Evolutionary conservation across 2,113 vertebrate species (phyloP), one percentile per base, ranked within the genome.

Genomic region (Pao palembangensis): DNA sequence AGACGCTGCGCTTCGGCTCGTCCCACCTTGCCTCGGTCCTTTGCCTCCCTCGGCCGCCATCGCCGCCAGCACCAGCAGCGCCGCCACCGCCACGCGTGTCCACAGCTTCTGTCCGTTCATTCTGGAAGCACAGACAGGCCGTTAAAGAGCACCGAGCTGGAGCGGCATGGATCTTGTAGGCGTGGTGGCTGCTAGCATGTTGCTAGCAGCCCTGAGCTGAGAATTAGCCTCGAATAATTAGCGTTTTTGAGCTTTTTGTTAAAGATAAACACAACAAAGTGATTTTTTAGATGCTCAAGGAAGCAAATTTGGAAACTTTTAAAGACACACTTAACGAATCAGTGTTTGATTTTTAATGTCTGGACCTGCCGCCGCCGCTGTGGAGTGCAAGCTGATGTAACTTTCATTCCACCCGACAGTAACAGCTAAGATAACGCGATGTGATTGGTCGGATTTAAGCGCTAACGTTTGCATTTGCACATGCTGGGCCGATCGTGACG

Each of bases 21-120:
- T n/a, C 11, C 46, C 79, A 91, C 91, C 91, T 89, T 85, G 83
- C 82, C 91, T 91, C 31, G 89, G 89, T 23, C 71, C 76, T 83
- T 88, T 91, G 16, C 88, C 89, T 51, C 79, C 86, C 65, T 90
- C 90, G 21, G 80, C 85, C 44, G 88, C 86, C 69, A 85, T 81
- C 63, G 59, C 84, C 1, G 87, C 73, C 10, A 91, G 68, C 65
- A 89, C 74, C 81, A 92, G 78, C 55, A 91, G 77, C 3, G 83
- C 86, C 83, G 90, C 53, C 23, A 85, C 56, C 4, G 83, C 87
- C 81, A 85, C 76, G 58, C 60, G 57, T 7, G 79, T 76, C 88
- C 87, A 91, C 64, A 72, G 85, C 81, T 89, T 88, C 75, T 86
- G 84, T 66, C 75, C 82, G 31, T 66, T 77, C 90, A 92, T 91